Percentiles rank a stretch among this genome's conserved stretches.
phyloP scores from a whole-genome alignment of 2,113 vertebrate species.

The Aspidoscelis tigris region DNA sequence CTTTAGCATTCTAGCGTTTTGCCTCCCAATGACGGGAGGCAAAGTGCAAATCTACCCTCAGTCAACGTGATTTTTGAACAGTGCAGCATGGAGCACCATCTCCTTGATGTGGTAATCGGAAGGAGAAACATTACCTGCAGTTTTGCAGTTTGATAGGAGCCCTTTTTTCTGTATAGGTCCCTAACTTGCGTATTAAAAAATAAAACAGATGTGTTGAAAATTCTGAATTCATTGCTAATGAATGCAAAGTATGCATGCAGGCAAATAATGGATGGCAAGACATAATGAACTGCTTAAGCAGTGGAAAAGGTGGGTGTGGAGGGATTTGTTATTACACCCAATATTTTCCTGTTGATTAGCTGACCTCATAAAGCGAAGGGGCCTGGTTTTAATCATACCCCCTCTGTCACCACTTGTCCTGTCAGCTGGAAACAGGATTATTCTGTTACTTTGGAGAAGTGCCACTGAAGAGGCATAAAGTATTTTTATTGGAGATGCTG shows the following conservation, averaged over 20 bases:
- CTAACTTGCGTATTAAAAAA: neutral
- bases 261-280: neutral
- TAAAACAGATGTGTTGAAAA: neutral
- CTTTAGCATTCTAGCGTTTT: no score
- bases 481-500: constrained; percentile 42
- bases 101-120: no score
- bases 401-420: constrained; percentile 53
- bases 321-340: constrained; percentile 43
- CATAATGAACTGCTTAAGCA: constrained; percentile 52
- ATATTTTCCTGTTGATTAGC: constrained; percentile 46
- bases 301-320: constrained; percentile 42
- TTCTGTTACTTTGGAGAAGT: constrained; percentile 57
- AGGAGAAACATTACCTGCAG: neutral
- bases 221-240: neutral
- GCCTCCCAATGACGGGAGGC: no score
- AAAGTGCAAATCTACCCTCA: neutral
- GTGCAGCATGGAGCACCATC: neutral
- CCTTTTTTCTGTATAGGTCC: neutral
- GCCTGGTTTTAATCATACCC: constrained; percentile 51
- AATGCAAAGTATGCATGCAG: neutral
- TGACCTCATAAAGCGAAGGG: constrained; percentile 52
- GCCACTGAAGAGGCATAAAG: constrained; percentile 46
- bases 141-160: neutral
- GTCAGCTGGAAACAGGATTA: constrained; percentile 56
- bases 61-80: neutral